Evolutionary conservation across 2,797 vertebrate genomes (phyloP), one percentile per base, ranked within the genome.

Genomic region (Petrocephalus sullivani): DNA sequence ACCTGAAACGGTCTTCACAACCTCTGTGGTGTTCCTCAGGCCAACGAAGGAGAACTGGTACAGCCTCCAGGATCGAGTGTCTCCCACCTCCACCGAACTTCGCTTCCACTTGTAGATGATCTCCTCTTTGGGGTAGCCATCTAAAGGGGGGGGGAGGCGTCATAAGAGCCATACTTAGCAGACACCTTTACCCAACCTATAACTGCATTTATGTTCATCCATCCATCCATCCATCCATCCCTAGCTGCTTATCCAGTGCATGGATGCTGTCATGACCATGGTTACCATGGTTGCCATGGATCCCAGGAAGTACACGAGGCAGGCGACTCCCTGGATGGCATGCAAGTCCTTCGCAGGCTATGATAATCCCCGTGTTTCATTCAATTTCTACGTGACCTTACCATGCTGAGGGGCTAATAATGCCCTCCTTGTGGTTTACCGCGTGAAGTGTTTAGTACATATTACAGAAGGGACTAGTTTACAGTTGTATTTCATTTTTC

Each of bases 41-140:
- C 98, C 98, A 89, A 99, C 96, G 33, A 99, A 99, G 91, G 98
- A 98, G 91, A 99, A 99, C 89, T 99, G 98, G 93, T 99, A 99
- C 3, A 99, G 97, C 92, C 98, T 97, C 98, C 98, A 99, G 82
- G 98, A 99, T n/a, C 98, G 96, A 19, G 98, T 98, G 92, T 99
- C 98, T 46, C 98, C 98, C 53, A 99, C 97, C 94, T 98, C 98
- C 90, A 99, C 98, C 0, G 98, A 99, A 93, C 97, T 99, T 89
- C 97, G 96, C 91, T 98, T 99, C 98, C 98, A 99, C 87, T 97
- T 97, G 92, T 99, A 99, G 64, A 98, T 95, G 88, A 99, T 99
- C 94, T 99, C 98, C 94, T 99, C 98, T 89, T 96, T 96, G 57
- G 98, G 98, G 93, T 99, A 99, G 0, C 98, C 98, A 91, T 99